Conservation (phyloP, 2,113 vertebrate species). For the Barbus barbus region DNA sequence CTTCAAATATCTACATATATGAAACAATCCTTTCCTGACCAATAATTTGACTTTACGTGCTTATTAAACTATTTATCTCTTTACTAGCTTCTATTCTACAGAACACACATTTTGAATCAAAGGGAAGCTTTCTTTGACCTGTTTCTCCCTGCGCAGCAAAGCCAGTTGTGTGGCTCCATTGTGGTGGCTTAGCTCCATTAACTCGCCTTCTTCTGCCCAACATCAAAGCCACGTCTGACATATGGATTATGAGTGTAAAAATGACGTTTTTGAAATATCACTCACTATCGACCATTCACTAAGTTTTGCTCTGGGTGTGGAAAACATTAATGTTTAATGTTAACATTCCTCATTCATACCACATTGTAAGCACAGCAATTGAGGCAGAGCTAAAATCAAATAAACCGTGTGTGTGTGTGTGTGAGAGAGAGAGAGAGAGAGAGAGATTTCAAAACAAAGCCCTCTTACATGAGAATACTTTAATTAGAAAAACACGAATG, state of each 20-base stretch:
- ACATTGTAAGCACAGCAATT: background rate
- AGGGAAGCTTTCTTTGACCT: slow-evolving; percentile 17
- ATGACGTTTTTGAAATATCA: slow-evolving; percentile 84
- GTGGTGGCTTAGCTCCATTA: slow-evolving; percentile 93
- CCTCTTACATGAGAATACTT: background rate
- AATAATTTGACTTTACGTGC: background rate
- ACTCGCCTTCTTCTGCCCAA: slow-evolving; percentile 84
- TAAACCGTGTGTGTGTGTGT: background rate
- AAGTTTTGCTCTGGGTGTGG: slow-evolving; percentile 1
- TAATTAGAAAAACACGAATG: slow-evolving; percentile 17
- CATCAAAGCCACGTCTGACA: slow-evolving; percentile 90
- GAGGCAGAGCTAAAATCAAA: background rate
- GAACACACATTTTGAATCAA: background rate
- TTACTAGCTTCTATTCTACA: background rate
- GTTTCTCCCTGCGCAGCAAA: slow-evolving; percentile 8
- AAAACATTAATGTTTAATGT: slow-evolving; percentile 14
- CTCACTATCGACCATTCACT: slow-evolving; percentile 63
- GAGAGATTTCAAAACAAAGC: too few relatives aligned
- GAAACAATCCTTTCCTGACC: background rate
- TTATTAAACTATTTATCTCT: background rate
- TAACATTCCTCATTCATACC: background rate
- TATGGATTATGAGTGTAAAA: slow-evolving; percentile 88
- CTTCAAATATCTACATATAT: background rate
- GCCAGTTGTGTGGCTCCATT: slow-evolving; percentile 72
- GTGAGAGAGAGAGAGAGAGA: too few relatives aligned